Base-by-base conservation (phyloP, 2,888 invertebrate species). In the Apamea epomidion region DNA sequence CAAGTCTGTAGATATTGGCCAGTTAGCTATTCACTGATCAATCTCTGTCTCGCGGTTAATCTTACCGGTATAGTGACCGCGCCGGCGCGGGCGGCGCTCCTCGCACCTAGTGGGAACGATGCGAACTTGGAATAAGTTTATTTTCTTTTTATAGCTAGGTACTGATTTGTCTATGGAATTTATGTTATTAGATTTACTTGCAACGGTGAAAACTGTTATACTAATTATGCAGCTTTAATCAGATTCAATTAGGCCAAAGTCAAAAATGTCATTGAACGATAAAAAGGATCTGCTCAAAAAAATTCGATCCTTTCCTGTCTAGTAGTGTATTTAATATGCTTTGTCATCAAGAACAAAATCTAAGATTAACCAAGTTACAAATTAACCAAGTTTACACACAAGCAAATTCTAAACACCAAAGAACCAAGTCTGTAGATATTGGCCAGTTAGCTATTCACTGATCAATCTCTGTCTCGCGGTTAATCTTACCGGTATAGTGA, bases 1-100 rank as follows among this genome's bases (percentile, higher is more conserved):
- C n/a, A 60, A 1, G n/a, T 0, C 14, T 2, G n/a, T 73, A 75
- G 73, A 64, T 78, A 84, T 79, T 71, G 48, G 62, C 67, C 67
- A 74, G 4, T 18, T 16, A 32, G 37, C 51, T 69, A 68, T 81
- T 81, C 71, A 51, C 42, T 21, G 76, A 76, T 74, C 69, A 76
- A 81, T 75, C 62, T 77, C 42, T 58, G 69, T 64, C n/a, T 42
- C 67, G 62, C 69, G 65, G 76, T 82, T 78, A 85, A 80, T 80
- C 67, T 82, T 77, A 48, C 32, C 37, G 10, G n/a, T n/a, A n/a
- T n/a, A n/a, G n/a, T n/a, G n/a, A n/a, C n/a, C n/a, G n/a, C n/a
- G n/a, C n/a, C n/a, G n/a, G n/a, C n/a, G n/a, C n/a, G n/a, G n/a
- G n/a, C n/a, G n/a, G n/a, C n/a, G n/a, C n/a, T n/a, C n/a, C n/a